Conservation (phyloP, 2,888 invertebrate genomes). For the Arrhopalites spinosus region DNA sequence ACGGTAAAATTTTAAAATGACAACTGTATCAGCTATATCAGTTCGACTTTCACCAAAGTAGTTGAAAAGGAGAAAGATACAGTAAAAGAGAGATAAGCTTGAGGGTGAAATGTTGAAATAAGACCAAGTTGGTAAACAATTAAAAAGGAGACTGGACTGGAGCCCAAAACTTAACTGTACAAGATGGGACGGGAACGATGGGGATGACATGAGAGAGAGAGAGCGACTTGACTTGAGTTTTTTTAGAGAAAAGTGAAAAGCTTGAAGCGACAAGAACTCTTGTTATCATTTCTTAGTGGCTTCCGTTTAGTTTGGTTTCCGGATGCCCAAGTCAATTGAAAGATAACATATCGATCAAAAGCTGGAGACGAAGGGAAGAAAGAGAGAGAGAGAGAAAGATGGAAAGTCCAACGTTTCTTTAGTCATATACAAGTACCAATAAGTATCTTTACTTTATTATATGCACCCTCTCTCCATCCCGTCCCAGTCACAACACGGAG, state of each 20-base stretch:
- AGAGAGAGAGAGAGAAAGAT: background rate
- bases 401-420: background rate
- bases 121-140: conserved; percentile 7
- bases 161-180: background rate
- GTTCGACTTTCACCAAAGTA: too few relatives aligned
- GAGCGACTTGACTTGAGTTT: background rate
- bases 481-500: too few relatives aligned
- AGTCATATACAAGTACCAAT: too few relatives aligned
- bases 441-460: too few relatives aligned
- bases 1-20: too few relatives aligned
- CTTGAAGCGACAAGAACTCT: conserved; percentile 29
- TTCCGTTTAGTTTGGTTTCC: conserved; percentile 30
- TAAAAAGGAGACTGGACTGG: background rate
- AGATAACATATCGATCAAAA: conserved; percentile 42
- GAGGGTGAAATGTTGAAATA: conserved; percentile 1
- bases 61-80: background rate
- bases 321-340: conserved; percentile 38
- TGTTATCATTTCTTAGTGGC: conserved; percentile 38
- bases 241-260: conserved; percentile 9
- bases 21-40: too few relatives aligned
- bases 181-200: background rate
- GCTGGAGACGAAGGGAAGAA: conserved; percentile 7
- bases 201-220: background rate
- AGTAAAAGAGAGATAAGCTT: background rate
- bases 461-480: too few relatives aligned